Conservation (phyloP, 2,113 vertebrate species). For the Scomber colias region DNA sequence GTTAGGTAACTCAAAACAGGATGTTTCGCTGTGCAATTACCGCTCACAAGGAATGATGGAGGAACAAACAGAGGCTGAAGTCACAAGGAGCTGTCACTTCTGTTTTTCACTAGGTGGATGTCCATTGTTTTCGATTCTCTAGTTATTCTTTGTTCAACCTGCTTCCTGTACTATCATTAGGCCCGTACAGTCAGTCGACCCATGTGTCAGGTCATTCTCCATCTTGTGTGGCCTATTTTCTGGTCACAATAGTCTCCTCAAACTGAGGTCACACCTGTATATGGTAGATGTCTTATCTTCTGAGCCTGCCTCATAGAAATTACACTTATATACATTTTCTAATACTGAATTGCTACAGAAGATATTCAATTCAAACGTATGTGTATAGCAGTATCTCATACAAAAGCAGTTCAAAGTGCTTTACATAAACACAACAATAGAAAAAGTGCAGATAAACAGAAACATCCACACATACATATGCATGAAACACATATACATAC, state of each 20-base stretch:
- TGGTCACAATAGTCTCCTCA: constrained; percentile 8
- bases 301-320: too few relatives aligned
- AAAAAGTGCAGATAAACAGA: too few relatives aligned
- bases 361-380: too few relatives aligned
- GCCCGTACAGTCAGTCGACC: constrained; percentile 28
- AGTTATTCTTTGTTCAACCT: constrained; percentile 61
- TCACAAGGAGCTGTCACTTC: constrained; percentile 64
- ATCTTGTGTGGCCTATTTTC: constrained; percentile 29
- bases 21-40: constrained; percentile 81
- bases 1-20: constrained; percentile 83
- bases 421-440: too few relatives aligned
- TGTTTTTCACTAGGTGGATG: constrained; percentile 52
- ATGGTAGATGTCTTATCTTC: neutral
- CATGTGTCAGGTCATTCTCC: constrained; percentile 37
- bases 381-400: too few relatives aligned
- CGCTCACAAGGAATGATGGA: constrained; percentile 78
- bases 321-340: too few relatives aligned
- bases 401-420: too few relatives aligned
- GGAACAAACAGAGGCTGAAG: constrained; percentile 78
- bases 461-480: too few relatives aligned
- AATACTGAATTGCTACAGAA: too few relatives aligned
- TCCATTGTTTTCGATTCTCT: constrained; percentile 73
- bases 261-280: neutral
- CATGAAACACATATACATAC: too few relatives aligned
- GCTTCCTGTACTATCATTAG: constrained; percentile 69